A percentile compares a stretch with the other conserved stretches of the same genome.
Conservation (phyloP, 2,888 invertebrate genomes). For the Cataglyphis albicans region DNA sequence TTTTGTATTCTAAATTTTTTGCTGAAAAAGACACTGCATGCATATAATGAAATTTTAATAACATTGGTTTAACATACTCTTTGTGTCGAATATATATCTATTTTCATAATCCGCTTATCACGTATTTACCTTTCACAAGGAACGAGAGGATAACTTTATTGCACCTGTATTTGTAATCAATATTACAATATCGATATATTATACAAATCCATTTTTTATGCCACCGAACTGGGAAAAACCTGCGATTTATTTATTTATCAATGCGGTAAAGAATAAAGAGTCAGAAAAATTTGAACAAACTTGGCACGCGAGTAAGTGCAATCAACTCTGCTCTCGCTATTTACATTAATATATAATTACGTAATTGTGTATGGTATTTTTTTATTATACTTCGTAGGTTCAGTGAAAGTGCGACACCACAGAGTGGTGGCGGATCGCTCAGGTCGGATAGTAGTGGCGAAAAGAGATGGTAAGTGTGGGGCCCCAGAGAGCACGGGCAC, state of each 20-base stretch:
- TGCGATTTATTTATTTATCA: neutral
- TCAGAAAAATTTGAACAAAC: slow-evolving; percentile 23
- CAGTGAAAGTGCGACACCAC: slow-evolving; percentile 86
- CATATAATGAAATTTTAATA: slow-evolving; percentile 22
- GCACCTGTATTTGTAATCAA: slow-evolving; percentile 14
- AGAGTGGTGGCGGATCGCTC: slow-evolving; percentile 84
- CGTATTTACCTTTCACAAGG: neutral
- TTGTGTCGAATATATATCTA: slow-evolving; percentile 2
- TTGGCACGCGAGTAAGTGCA: slow-evolving; percentile 33
- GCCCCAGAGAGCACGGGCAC: slow-evolving; percentile 75
- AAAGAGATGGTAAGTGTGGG: slow-evolving; percentile 85
- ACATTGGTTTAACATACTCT: slow-evolving; percentile 8
- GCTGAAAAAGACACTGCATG: slow-evolving; percentile 19
- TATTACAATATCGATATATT: slow-evolving; percentile 9
- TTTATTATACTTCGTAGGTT: slow-evolving; percentile 84
- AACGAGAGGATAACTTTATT: slow-evolving; percentile 16
- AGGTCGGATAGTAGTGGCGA: slow-evolving; percentile 85
- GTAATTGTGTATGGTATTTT: slow-evolving; percentile 70
- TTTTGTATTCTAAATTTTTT: slow-evolving; percentile 8
- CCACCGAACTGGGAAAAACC: slow-evolving; percentile 9
- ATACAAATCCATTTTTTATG: slow-evolving; percentile 13
- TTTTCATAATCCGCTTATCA: slow-evolving; percentile 11
- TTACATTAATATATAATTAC: slow-evolving; percentile 33
- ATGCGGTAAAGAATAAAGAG: slow-evolving; percentile 37
- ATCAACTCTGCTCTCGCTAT: slow-evolving; percentile 49